These are phyloP conservation scores for Lepus europaeus DNA, from an alignment of 2,113 vertebrate species.

Conservation along the genomic window DNA sequence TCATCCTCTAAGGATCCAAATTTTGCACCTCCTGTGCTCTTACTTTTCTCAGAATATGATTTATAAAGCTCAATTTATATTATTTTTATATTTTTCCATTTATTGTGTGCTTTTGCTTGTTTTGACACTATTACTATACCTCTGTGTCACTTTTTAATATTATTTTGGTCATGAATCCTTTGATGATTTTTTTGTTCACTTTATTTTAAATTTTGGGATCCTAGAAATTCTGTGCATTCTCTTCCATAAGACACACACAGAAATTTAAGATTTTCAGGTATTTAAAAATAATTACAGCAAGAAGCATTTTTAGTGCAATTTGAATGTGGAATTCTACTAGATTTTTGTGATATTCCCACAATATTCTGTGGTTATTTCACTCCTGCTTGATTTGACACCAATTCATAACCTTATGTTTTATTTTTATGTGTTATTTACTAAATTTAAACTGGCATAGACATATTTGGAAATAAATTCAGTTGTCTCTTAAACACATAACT, in stretches of 20 bases:
- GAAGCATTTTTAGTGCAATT: neutral
- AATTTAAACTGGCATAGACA: neutral
- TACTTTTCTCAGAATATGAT: slow-evolving; percentile 36
- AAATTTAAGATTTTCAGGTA: neutral
- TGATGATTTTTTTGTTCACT: neutral
- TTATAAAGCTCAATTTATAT: neutral
- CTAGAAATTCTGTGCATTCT: neutral
- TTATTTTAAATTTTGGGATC: slow-evolving; percentile 33
- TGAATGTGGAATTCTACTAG: neutral
- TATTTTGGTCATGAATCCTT: neutral
- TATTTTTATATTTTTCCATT: slow-evolving; percentile 1
- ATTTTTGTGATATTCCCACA: neutral
- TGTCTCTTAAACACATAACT: neutral
- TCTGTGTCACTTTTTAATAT: neutral
- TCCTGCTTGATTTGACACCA: neutral
- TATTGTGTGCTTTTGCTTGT: slow-evolving; percentile 32
- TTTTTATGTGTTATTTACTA: neutral
- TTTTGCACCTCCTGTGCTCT: neutral
- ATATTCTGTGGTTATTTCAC: neutral
- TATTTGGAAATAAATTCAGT: neutral
- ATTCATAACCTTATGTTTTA: slow-evolving; percentile 9
- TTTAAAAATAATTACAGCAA: neutral
- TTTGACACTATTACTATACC: neutral
- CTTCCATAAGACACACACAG: neutral
- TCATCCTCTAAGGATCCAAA: neutral